A percentile compares a stretch with the other conserved stretches of the same genome.
Evolutionary conservation across 2,888 invertebrate genomes (phyloP).

Genomic region (Oligia strigilis): DNA sequence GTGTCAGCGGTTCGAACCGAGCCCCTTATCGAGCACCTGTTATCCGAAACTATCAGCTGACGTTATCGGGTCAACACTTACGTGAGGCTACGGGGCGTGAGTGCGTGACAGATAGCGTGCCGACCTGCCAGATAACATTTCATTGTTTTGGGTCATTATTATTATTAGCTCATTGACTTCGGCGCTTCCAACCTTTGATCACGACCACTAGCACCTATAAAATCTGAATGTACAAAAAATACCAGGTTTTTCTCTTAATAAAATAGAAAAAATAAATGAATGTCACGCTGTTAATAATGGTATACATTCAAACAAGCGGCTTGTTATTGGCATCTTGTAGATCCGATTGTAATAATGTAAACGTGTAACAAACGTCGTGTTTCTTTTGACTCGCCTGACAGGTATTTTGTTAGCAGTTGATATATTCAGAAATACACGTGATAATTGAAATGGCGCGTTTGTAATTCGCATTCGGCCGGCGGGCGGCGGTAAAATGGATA

Average conservation of each 20-base stretch:
- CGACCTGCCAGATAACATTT: constrained; percentile 23
- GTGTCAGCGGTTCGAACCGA: constrained; percentile 4
- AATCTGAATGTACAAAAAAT: not conserved
- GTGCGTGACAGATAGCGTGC: constrained; percentile 42
- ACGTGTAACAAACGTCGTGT: constrained; percentile 45
- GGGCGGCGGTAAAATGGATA: constrained; percentile 42
- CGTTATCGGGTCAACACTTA: constrained; percentile 39
- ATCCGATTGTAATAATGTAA: constrained; percentile 42
- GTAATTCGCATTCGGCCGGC: constrained; percentile 38
- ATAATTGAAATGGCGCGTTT: constrained; percentile 60
- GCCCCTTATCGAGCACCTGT: constrained; percentile 51
- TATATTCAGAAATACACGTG: constrained; percentile 54
- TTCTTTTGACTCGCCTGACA: constrained; percentile 49
- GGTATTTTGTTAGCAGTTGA: constrained; percentile 52
- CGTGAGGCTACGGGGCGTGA: constrained; percentile 11
- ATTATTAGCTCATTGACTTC: constrained; percentile 11
- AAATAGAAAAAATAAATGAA: constrained; percentile 1
- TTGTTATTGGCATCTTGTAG: constrained; percentile 44
- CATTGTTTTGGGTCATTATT: constrained; percentile 28
- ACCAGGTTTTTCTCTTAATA: constrained; percentile 1
- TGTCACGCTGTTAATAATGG: constrained; percentile 5
- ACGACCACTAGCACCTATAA: not conserved
- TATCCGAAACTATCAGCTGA: constrained; percentile 47
- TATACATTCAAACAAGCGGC: constrained; percentile 30
- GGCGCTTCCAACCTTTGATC: constrained; percentile 4